Evolutionary conservation across 2,888 invertebrate species (phyloP), one percentile per base, ranked within the genome.

Genomic region (Cosmia pyralina): DNA sequence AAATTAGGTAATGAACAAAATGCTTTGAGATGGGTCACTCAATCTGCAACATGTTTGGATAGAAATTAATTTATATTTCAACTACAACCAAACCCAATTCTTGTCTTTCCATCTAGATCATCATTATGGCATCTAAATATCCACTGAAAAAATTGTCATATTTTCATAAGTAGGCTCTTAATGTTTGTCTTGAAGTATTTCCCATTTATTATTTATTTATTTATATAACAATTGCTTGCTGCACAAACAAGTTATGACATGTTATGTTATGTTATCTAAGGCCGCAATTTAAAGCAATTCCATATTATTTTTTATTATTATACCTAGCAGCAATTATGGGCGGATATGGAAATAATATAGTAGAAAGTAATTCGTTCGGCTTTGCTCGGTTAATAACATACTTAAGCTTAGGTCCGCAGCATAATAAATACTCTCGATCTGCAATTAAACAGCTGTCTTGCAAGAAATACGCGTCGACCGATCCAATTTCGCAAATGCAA

Each of bases 401-500:
- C 85, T 87, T 82, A 83, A 48, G 72, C 76, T 72, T 72, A 80
- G 77, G 75, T 79, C 66, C 63, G 68, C 64, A 71, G 81, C 6
- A 82, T 87, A 88, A 89, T 89, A 87, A 88, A 88, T 89, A 87
- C 81, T 73, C 78, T 72, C 71, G 63, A 83, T 73, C 82, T 78
- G 83, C 87, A 89, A 91, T 90, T 91, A 88, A 90, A 87, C 90
- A 90, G 86, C 88, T 90, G 90, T 88, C 90, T 86, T 84, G 87
- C 86, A 88, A 85, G 85, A 85, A 78, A 87, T 88, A 88, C 79
- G 65, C 85, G 77, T 82, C 82, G 81, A 85, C 86, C 88, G 89
- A 90, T 89, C 88, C 88, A 87, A 90, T 92, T 90, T 90, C 89
- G 89, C 90, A 91, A 93, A 88, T 85, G 86, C 86, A 88, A 90